Evolutionary conservation across 2,113 vertebrate genomes (phyloP).

Genomic region (Syrrhaptes paradoxus): DNA sequence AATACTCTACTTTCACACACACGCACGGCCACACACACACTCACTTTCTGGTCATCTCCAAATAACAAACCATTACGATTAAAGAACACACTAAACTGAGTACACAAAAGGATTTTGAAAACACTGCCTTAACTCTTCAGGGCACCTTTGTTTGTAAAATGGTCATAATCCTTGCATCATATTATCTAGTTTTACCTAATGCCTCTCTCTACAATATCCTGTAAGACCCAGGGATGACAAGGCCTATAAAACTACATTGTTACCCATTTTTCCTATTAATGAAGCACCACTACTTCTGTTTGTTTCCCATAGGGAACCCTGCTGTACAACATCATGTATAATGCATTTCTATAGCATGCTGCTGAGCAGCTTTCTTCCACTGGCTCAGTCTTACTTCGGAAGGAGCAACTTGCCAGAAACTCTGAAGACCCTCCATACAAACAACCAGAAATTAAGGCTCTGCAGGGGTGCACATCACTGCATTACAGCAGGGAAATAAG

Average conservation of each 20-base stretch:
- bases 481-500: not conserved
- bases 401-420: not conserved
- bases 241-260: not conserved
- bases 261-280: constrained; percentile 1
- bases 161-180: not conserved
- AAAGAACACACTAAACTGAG: not conserved
- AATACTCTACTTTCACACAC: not conserved
- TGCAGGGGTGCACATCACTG: not conserved
- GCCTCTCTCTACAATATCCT: not conserved
- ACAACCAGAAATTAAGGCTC: constrained; percentile 1
- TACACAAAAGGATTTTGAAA: constrained; percentile 1
- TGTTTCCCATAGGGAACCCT: not conserved
- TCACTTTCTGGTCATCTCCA: not conserved
- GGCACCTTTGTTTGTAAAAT: not conserved
- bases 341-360: not conserved
- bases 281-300: not conserved
- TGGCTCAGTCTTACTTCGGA: not conserved
- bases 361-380: not conserved
- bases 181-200: not conserved
- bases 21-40: not conserved
- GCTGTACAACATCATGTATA: not conserved
- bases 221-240: not conserved
- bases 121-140: constrained; percentile 5
- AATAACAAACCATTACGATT: not conserved
- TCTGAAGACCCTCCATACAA: not conserved